Percentiles rank a stretch among this genome's conserved stretches.
phyloP scores from a whole-genome alignment of 2,797 vertebrate genomes.

The Macropus fuliginosus region DNA sequence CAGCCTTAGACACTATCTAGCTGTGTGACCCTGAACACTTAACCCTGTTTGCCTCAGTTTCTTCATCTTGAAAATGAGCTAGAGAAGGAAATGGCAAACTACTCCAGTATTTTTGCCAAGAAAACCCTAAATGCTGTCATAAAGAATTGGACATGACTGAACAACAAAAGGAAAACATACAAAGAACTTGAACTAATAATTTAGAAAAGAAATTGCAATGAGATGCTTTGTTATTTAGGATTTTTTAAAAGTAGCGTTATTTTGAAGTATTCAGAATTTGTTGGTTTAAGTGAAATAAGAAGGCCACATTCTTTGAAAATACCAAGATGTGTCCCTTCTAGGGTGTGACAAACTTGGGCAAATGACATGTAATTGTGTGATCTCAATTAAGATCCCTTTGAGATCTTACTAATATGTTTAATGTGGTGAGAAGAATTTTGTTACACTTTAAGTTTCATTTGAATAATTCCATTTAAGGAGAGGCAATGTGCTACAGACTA shows the following conservation, averaged over 20 bases:
- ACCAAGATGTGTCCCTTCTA: conserved; percentile 20
- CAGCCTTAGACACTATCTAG: too few relatives aligned
- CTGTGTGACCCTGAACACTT: too few relatives aligned
- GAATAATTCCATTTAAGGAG: background rate
- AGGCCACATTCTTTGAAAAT: conserved; percentile 46
- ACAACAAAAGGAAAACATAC: background rate
- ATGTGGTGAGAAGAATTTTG: background rate
- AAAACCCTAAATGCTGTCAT: too few relatives aligned
- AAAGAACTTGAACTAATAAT: conserved; percentile 13
- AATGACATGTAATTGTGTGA: background rate
- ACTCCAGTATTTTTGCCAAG: too few relatives aligned
- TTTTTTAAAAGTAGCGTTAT: conserved; percentile 29
- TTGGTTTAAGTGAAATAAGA: conserved; percentile 35
- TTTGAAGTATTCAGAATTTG: conserved; percentile 14
- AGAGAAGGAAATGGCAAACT: too few relatives aligned
- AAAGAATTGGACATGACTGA: too few relatives aligned
- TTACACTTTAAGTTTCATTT: background rate
- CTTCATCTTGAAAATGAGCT: too few relatives aligned
- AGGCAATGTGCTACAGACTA: background rate
- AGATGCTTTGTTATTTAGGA: background rate
- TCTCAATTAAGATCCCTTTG: conserved; percentile 1
- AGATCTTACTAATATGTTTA: background rate
- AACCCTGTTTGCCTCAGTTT: too few relatives aligned
- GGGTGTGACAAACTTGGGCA: conserved; percentile 18
- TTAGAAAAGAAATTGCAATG: conserved; percentile 24